phyloP scores from a whole-genome alignment of 2,888 invertebrate genomes.

The Agrotis ipsilon region DNA sequence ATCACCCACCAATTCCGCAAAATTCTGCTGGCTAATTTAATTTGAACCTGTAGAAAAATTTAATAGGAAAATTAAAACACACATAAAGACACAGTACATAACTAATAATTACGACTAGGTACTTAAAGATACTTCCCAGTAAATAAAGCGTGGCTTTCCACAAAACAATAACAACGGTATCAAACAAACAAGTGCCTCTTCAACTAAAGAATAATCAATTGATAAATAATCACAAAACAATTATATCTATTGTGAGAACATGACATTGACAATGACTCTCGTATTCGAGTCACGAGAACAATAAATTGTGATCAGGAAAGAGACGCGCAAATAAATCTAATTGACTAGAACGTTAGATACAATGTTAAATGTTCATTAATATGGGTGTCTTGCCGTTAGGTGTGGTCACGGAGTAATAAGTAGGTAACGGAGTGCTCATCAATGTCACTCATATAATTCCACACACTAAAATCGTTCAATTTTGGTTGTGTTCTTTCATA shows the following conservation, averaged over 20 bases:
- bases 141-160: background rate
- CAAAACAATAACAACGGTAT: slow-evolving; percentile 44
- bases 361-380: slow-evolving; percentile 51
- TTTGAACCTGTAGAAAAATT: too few relatives aligned
- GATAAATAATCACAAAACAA: slow-evolving; percentile 55
- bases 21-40: too few relatives aligned
- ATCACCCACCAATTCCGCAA: too few relatives aligned
- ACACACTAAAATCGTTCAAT: background rate
- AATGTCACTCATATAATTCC: background rate
- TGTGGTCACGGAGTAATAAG: slow-evolving; percentile 8
- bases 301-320: slow-evolving; percentile 67
- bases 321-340: slow-evolving; percentile 62
- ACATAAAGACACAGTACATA: background rate
- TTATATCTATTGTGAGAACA: slow-evolving; percentile 61
- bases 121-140: background rate
- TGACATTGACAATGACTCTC: slow-evolving; percentile 54
- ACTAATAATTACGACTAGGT: background rate
- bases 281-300: slow-evolving; percentile 64
- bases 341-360: slow-evolving; percentile 25
- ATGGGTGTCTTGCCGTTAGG: slow-evolving; percentile 27
- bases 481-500: background rate
- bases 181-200: slow-evolving; percentile 48
- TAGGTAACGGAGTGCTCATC: slow-evolving; percentile 9
- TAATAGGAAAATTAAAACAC: too few relatives aligned
- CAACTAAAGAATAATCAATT: slow-evolving; percentile 63